Evolutionary conservation across 2,888 invertebrate species (phyloP), one percentile per base, ranked within the genome.

Genomic region (Drosophila lutescens): DNA sequence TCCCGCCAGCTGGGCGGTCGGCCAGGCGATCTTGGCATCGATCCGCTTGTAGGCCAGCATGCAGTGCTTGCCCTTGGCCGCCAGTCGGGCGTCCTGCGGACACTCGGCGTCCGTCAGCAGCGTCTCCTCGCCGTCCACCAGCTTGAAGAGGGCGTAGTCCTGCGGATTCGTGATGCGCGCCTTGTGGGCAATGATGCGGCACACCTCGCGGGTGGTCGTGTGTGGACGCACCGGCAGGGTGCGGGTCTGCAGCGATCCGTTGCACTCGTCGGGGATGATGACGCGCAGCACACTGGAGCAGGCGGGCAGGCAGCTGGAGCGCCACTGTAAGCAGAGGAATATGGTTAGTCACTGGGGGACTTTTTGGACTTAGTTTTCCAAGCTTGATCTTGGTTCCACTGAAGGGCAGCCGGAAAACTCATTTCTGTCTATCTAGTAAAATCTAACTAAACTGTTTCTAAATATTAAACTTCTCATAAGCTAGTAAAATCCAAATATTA

Each of bases 11-110:
- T 89, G 89, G 7, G 90, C 80, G 10, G 61, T 92, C 26, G 98
- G 98, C 98, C 98, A 99, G 65, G 98, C 98, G 81, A 99, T 98
- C 93, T 98, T 98, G 32, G 98, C 98, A 91, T 98, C 98, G 91
- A 97, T 97, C 74, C 98, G 94, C 93, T 98, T 98, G 93, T 97
- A 99, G 17, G 98, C 98, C 92, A 99, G 95, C 91, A 97, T 96
- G 92, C 97, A 97, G 89, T 97, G 96, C 90, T 96, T 96, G 58
- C 95, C 96, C 80, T 94, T 95, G 79, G 94, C 94, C 78, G 94
- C 94, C 23, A 94, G 93, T 91, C 97, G 95, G 43, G 98, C 95
- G 90, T 96, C 96, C 93, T 98, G 97, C 2, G 98, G 98, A 88
- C 97, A 97, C 90, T 98, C 98, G 79, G 95, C 95, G 85, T 98